Evolutionary conservation across 2,888 invertebrate genomes (phyloP), one percentile per base, ranked within the genome.

Genomic region (Chydorus sphaericus): DNA sequence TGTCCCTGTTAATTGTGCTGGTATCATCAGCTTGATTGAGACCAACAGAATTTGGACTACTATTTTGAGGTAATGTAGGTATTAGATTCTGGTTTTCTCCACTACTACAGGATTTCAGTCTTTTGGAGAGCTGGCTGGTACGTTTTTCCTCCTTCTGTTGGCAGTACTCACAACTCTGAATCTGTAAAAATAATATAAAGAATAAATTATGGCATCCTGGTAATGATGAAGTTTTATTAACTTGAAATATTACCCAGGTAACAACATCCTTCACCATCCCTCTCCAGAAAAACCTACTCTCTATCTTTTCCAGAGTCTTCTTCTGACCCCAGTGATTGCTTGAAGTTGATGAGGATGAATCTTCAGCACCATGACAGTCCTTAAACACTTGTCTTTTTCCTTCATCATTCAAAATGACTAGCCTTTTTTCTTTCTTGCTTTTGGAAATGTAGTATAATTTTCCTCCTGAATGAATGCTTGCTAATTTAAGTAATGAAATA

Each of bases 251-350:
- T 28, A 55, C 55, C 55, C 55, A 55, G 20, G 16, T 18, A 18
- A 49, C 26, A 7, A 55, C 48, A 28, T 55, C 55, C 18, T 49
- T 55, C 16, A 55, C 55, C 49, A 55, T 55, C 16, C 48, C 49
- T n/a, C 55, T 18, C 55, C 55, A 55, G 37, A 49, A 55, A 48
- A 48, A 55, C 7, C 20, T 14, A 16, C 33, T 23, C 26, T 64
- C 61, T 20, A 71, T 66, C 55, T 64, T 64, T 23, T 58, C 62
- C 52, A 66, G 61, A 2, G 70, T 66, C 62, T 66, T 65, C 26
- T 55, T 55, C 10, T 55, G 55, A 2, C 55, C 55, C 23, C 48
- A 30, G n/a, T 55, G 55, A 4, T 28, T 33, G 2, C n/a, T n/a
- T n/a, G n/a, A n/a, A n/a, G n/a, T n/a, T n/a, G n/a, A n/a, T n/a